phyloP scores from a whole-genome alignment of 1,140 invertebrate species.

The Euwallacea similis region DNA sequence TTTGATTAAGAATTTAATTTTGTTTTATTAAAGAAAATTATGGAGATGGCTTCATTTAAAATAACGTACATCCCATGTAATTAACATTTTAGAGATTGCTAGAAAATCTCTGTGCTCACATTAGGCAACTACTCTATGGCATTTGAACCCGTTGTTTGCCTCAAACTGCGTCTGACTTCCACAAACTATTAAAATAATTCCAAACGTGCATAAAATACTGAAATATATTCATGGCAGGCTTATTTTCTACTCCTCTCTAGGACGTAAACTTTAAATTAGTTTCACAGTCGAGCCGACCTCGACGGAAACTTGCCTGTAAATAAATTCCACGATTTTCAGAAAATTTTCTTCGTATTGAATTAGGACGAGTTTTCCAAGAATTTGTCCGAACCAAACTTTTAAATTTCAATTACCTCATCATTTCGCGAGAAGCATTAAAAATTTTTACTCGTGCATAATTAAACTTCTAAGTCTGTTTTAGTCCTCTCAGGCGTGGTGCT shows the following conservation, averaged over 20 bases:
- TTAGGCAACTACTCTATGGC: too few relatives aligned
- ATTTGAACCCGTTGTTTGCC: too few relatives aligned
- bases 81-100: too few relatives aligned
- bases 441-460: constrained; percentile 2
- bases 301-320: constrained; percentile 18
- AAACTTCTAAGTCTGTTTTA: too few relatives aligned
- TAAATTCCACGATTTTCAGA: constrained; percentile 15
- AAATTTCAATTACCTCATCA: not conserved
- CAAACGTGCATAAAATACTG: constrained; percentile 10
- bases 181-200: constrained; percentile 11
- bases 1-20: too few relatives aligned
- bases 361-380: constrained; percentile 11
- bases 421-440: not conserved
- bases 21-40: too few relatives aligned
- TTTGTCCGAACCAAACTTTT: not conserved
- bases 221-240: constrained; percentile 19
- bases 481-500: too few relatives aligned
- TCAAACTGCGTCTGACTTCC: not conserved
- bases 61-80: too few relatives aligned
- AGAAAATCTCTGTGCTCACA: too few relatives aligned
- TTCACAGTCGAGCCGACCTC: constrained; percentile 9
- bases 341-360: constrained; percentile 9
- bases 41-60: too few relatives aligned
- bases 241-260: constrained; percentile 15
- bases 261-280: constrained; percentile 25